Evolutionary conservation across 2,888 invertebrate genomes (phyloP), one percentile per base, ranked within the genome.

Genomic region (Orgyia antiqua): DNA sequence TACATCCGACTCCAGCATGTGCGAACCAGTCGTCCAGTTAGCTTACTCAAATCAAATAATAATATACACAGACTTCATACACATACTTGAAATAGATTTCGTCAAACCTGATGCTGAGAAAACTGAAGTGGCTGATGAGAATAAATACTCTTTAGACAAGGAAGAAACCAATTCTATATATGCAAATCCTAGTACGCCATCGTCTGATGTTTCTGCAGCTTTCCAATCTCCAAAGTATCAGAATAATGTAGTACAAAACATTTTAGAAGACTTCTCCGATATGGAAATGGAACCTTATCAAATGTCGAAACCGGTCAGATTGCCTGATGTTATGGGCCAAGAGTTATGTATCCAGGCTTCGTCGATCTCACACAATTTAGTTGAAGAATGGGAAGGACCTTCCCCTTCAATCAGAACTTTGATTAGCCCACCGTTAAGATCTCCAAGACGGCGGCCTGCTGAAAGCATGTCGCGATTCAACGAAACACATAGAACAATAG

Each of bases 1-100:
- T 52, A 93, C 94, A n/a, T 91, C 93, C 24, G 94, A 95, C 28
- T 93, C 92, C 55, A 95, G 94, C 13, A 88, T 89, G 69, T 93
- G 93, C 57, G 90, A 91, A 51, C 91, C 92, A 0, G 88, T 89
- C 5, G 89, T 91, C 2, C 91, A 92, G 59, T 77, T 92, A 26
- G 90, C 91, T 5, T 91, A 91, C 57, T 90, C 90, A 29, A 91
- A 92, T 52, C 90, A 92, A 51, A 92, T 94, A 36, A 90, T 96
- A 26, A 90, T 96, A 29, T 94, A 95, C 68, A 94, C 95, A 1
- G 95, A 95, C 60, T 94, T 93, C 75, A 90, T 96, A 49, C 94
- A 96, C 57, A 93, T 94, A 59, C 78, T 96, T 15, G 91, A 92
- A 45, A 76, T 90, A 49, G 88, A 89, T 45, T 80, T 87, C 20